Evolutionary conservation across 2,113 vertebrate species (phyloP).

Genomic region (Microtus ochrogaster): DNA sequence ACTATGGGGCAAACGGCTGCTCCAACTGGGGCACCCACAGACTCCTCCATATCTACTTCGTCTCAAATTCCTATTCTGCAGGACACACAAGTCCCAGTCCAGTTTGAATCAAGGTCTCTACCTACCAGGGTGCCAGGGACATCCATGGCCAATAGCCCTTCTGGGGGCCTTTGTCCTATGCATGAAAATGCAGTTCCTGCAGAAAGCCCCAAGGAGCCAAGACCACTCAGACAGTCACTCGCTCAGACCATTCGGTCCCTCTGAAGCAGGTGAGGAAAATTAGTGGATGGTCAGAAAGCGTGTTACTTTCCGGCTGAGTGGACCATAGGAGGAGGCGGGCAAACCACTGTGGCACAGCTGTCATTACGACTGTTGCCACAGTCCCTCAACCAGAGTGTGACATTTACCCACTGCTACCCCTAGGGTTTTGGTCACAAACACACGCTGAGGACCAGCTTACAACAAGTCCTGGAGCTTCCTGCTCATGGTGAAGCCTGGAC

Average conservation of each 20-base stretch:
- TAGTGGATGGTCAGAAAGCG: neutral
- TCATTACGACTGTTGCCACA: neutral
- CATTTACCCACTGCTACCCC: conserved; percentile 85
- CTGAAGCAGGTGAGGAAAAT: neutral
- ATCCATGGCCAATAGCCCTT: neutral
- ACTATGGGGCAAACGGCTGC: neutral
- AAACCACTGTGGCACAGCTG: neutral
- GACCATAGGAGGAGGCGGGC: neutral
- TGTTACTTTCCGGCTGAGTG: neutral
- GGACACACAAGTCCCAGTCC: neutral
- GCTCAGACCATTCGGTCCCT: neutral
- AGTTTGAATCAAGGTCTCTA: too few relatives aligned
- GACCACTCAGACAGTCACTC: neutral
- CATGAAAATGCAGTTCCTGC: neutral
- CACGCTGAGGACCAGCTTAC: conserved; percentile 61
- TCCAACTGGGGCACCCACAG: neutral
- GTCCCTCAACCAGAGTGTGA: conserved; percentile 84
- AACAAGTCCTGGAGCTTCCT: conserved; percentile 61
- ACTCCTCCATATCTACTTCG: too few relatives aligned
- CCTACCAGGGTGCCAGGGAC: neutral
- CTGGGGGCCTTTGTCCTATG: neutral
- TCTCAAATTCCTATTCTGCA: neutral
- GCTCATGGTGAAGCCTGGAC: conserved; percentile 1
- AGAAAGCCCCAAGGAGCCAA: neutral
- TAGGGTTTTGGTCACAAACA: conserved; percentile 77